Evolutionary conservation across 2,888 invertebrate genomes (phyloP).

Genomic region (Teleogryllus oceanicus): DNA sequence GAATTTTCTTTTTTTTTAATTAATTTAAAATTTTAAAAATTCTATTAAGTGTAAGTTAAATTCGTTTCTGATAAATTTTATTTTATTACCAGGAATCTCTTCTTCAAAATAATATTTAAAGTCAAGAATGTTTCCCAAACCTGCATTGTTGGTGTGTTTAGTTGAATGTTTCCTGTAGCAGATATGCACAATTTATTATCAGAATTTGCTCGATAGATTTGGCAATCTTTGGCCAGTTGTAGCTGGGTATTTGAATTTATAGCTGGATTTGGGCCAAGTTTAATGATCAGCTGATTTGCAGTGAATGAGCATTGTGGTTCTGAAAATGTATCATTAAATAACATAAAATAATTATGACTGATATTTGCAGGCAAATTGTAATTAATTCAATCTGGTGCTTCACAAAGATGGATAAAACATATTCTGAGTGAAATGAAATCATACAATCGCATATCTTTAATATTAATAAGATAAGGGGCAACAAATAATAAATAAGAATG

Average conservation of each 20-base stretch:
- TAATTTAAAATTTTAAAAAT: too few species aligned
- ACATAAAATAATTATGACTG: not conserved
- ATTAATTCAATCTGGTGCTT: not conserved
- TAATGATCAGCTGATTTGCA: not conserved
- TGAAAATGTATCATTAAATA: not conserved
- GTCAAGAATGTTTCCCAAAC: not conserved
- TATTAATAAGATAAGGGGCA: not conserved
- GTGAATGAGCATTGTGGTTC: not conserved
- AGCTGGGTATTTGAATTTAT: not conserved
- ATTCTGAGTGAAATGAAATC: too few species aligned
- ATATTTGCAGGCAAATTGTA: not conserved
- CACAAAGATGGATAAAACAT: not conserved
- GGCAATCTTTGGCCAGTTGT: not conserved
- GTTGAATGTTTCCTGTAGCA: not conserved
- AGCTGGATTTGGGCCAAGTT: not conserved
- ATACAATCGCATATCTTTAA: too few species aligned
- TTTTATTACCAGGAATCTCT: too few species aligned
- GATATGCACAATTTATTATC: not conserved
- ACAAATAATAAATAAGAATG: conserved; percentile 20
- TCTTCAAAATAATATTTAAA: too few species aligned
- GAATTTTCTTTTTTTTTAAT: not conserved
- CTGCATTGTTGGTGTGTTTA: not conserved
- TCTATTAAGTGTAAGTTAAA: too few species aligned
- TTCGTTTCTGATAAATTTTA: too few species aligned
- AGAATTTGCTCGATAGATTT: not conserved